Conservation (phyloP, 1,140 invertebrate species). For the Atopsyche davidsoni region DNA sequence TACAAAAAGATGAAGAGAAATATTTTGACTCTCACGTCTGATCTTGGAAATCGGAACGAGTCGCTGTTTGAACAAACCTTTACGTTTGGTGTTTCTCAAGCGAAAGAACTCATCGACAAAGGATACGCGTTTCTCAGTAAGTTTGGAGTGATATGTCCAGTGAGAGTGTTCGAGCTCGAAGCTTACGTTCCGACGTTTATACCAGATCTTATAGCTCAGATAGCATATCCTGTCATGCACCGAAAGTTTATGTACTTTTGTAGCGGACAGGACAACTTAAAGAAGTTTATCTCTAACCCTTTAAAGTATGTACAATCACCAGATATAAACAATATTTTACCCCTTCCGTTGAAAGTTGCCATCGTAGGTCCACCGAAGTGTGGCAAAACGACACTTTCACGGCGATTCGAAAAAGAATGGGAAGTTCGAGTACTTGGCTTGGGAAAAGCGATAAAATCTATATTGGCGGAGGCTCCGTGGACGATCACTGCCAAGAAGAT, state of each 20-base stretch:
- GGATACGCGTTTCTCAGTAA: conserved; percentile 54
- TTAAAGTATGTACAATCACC: conserved; percentile 45
- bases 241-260: conserved; percentile 54
- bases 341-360: conserved; percentile 79
- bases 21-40: conserved; percentile 34
- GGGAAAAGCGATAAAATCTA: conserved; percentile 44
- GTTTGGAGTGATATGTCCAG: conserved; percentile 54
- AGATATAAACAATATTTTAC: conserved; percentile 37
- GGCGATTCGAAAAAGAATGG: conserved; percentile 45
- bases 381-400: conserved; percentile 86
- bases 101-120: conserved; percentile 46
- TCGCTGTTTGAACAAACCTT: conserved; percentile 51
- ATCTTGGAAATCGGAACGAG: conserved; percentile 39
- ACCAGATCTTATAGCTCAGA: conserved; percentile 36
- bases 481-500: conserved; percentile 42
- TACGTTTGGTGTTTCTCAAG: conserved; percentile 45
- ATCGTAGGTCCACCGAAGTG: conserved; percentile 93
- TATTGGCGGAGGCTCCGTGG: conserved; percentile 43
- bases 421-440: conserved; percentile 46
- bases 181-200: conserved; percentile 46
- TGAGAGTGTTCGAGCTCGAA: conserved; percentile 46
- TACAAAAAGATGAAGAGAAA: conserved; percentile 36
- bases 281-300: conserved; percentile 48
- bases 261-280: conserved; percentile 40
- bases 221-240: conserved; percentile 49